Conservation (phyloP, 2,888 invertebrate species). For the Trissolcus japonicus region DNA sequence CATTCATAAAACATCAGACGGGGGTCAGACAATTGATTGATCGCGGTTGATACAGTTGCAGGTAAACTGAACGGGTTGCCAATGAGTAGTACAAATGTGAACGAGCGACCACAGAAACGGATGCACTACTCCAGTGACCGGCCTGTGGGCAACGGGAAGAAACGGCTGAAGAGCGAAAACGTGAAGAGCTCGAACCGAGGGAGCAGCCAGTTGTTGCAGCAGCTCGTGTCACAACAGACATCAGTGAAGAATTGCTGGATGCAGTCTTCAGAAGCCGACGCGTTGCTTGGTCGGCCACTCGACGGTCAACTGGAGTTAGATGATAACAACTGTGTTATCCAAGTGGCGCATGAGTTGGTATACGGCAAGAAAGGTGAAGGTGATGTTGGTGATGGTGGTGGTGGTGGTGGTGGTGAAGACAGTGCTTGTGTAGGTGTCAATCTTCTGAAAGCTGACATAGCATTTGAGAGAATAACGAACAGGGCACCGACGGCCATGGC, state of each 20-base stretch:
- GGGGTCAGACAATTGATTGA: too few relatives aligned
- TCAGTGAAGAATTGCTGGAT: constrained; percentile 42
- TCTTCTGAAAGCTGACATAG: constrained; percentile 25
- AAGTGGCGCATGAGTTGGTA: constrained; percentile 28
- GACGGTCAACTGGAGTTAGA: constrained; percentile 4
- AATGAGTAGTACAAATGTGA: background rate
- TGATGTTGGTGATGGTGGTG: constrained; percentile 31
- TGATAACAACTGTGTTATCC: constrained; percentile 27
- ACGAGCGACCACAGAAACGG: constrained; percentile 37
- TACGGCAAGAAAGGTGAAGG: constrained; percentile 46
- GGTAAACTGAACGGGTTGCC: constrained; percentile 22
- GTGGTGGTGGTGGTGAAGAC: constrained; percentile 35
- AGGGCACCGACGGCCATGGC: background rate
- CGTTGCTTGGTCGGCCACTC: constrained; percentile 18
- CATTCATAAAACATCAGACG: too few relatives aligned
- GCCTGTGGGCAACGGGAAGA: constrained; percentile 46
- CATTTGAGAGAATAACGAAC: constrained; percentile 26
- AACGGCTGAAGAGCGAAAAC: constrained; percentile 68
- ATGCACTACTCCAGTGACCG: constrained; percentile 23
- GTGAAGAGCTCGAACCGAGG: constrained; percentile 34
- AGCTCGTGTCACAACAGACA: constrained; percentile 77
- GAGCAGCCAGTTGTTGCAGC: constrained; percentile 78
- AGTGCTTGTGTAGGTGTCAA: constrained; percentile 39
- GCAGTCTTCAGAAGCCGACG: constrained; percentile 34
- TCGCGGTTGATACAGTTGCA: constrained; percentile 11